Conservation (phyloP, 2,797 vertebrate genomes). For the Characodon lateralis region DNA sequence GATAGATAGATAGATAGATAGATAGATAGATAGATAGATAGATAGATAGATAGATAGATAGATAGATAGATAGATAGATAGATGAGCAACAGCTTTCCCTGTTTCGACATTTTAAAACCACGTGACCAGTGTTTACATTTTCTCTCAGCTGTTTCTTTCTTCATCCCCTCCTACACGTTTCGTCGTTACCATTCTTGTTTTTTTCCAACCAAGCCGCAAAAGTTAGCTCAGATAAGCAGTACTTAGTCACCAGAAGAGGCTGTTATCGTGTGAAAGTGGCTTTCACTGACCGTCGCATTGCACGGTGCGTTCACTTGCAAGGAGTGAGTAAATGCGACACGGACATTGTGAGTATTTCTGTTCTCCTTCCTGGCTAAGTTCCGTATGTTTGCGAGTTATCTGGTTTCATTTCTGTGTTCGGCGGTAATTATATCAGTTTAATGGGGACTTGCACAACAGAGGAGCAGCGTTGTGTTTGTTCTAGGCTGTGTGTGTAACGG, state of each 20-base stretch:
- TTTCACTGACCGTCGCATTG: slow-evolving; percentile 43
- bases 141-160: slow-evolving; percentile 87
- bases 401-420: neutral
- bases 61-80: slow-evolving; percentile 39
- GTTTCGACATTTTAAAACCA: slow-evolving; percentile 69
- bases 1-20: slow-evolving; percentile 30
- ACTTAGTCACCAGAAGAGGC: neutral
- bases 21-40: slow-evolving; percentile 36
- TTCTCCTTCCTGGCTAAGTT: neutral
- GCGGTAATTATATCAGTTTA: neutral
- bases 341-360: slow-evolving; percentile 60
- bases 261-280: slow-evolving; percentile 13
- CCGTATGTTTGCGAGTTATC: neutral
- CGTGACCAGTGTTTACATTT: slow-evolving; percentile 94
- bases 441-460: neutral
- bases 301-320: slow-evolving; percentile 34
- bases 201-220: neutral
- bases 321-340: slow-evolving; percentile 67
- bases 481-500: neutral
- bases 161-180: slow-evolving; percentile 55
- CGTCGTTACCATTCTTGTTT: slow-evolving; percentile 16
- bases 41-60: slow-evolving; percentile 50
- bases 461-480: neutral
- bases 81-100: slow-evolving; percentile 57
- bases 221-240: slow-evolving; percentile 4